These are phyloP conservation scores for Melinaea marsaeus DNA, from an alignment of 2,888 invertebrate genomes.

Conservation along the genomic window DNA sequence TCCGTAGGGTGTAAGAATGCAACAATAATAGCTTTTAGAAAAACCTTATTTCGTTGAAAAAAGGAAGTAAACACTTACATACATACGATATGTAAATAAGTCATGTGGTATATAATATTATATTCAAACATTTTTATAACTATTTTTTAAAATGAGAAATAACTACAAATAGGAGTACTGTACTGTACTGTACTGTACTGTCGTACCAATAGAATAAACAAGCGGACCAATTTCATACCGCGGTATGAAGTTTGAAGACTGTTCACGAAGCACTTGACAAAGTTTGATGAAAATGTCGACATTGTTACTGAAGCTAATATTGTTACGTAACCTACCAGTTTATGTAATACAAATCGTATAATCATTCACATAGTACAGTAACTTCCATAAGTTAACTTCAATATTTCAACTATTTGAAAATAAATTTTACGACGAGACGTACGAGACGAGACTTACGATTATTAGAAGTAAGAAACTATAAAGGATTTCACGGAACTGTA, in stretches of 20 bases:
- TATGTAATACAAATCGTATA: not conserved
- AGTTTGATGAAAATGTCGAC: slow-evolving; percentile 1
- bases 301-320: not conserved
- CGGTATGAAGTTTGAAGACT: slow-evolving; percentile 1
- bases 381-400: too few relatives aligned
- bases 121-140: too few relatives aligned
- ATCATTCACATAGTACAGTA: not conserved
- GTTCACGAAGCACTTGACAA: slow-evolving; percentile 3
- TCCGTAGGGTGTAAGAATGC: slow-evolving; percentile 27
- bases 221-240: not conserved
- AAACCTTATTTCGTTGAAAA: not conserved
- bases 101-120: too few relatives aligned
- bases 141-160: not conserved
- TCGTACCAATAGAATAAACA: not conserved
- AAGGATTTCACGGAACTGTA: too few relatives aligned
- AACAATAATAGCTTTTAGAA: not conserved
- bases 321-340: not conserved
- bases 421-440: too few relatives aligned
- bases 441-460: too few relatives aligned
- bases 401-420: too few relatives aligned
- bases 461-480: too few relatives aligned
- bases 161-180: not conserved
- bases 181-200: too few relatives aligned
- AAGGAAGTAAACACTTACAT: not conserved
- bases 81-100: too few relatives aligned